These are phyloP conservation scores for Choloepus hoffmanni DNA, from an alignment of 2,113 vertebrate species.

Conservation along the genomic window DNA sequence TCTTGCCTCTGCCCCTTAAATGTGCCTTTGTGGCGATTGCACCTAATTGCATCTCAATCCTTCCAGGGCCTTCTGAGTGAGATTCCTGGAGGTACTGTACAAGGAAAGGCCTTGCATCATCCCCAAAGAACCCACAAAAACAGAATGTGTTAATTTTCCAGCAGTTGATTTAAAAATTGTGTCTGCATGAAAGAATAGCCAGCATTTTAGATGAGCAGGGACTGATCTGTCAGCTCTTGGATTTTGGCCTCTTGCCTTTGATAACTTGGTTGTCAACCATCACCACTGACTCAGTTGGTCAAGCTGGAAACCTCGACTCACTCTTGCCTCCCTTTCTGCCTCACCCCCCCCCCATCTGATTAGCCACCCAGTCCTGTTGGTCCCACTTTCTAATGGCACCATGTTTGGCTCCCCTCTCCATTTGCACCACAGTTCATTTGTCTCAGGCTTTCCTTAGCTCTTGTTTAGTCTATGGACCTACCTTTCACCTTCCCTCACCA, in stretches of 20 bases:
- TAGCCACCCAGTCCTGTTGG: background rate
- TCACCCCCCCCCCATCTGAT: background rate
- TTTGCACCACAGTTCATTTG: background rate
- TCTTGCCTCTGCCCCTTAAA: background rate
- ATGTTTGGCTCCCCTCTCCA: background rate
- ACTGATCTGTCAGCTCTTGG: background rate
- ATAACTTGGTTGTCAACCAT: background rate
- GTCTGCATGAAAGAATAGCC: background rate
- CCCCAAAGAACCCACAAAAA: background rate
- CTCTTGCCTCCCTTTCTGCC: background rate
- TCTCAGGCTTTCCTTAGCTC: background rate
- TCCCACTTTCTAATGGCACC: background rate
- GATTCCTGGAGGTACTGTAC: no score
- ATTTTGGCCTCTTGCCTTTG: background rate
- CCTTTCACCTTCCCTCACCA: background rate
- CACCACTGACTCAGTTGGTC: background rate
- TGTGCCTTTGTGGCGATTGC: fast-evolving
- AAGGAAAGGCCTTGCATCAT: background rate
- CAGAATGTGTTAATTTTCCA: background rate
- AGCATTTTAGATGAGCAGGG: background rate
- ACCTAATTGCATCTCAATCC: background rate
- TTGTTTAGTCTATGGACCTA: background rate
- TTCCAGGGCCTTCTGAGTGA: background rate
- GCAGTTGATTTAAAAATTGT: background rate
- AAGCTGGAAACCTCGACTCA: background rate